Percentiles rank a stretch among this genome's conserved stretches.
Conservation (phyloP, 1,140 invertebrate genomes). For the Drosophila bipectinata region DNA sequence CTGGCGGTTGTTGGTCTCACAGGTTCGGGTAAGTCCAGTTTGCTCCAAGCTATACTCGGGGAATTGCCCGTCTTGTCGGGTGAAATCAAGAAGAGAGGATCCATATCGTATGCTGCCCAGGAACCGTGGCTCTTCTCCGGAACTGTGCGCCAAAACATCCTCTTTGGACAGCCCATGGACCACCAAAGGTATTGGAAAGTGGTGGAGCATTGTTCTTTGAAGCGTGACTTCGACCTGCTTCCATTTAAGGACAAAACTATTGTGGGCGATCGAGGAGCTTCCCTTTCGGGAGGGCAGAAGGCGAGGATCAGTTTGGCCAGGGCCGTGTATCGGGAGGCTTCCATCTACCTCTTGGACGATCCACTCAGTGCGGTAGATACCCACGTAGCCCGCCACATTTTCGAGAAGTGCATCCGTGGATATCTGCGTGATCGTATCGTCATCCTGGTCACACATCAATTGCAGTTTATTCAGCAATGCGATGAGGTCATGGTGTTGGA, state of each 20-base stretch:
- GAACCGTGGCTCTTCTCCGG: slow-evolving; percentile 95
- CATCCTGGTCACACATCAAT: slow-evolving; percentile 92
- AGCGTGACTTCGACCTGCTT: slow-evolving; percentile 90
- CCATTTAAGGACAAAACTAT: slow-evolving; percentile 93
- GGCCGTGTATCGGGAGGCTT: slow-evolving; percentile 91
- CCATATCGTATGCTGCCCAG: slow-evolving; percentile 95
- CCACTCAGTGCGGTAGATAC: slow-evolving; percentile 92
- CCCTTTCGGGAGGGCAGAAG: slow-evolving; percentile 94
- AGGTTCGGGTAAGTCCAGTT: slow-evolving; percentile 90
- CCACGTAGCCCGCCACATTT: slow-evolving; percentile 88
- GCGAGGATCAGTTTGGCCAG: slow-evolving; percentile 94
- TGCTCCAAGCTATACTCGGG: slow-evolving; percentile 91
- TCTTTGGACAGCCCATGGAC: slow-evolving; percentile 92
- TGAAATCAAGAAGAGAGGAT: slow-evolving; percentile 89
- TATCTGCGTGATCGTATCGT: slow-evolving; percentile 89
- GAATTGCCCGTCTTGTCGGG: slow-evolving; percentile 91
- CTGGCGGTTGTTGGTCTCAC: slow-evolving; percentile 89
- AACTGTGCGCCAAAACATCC: slow-evolving; percentile 93
- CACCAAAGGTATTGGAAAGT: slow-evolving; percentile 89
- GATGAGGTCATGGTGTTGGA: slow-evolving; percentile 88
- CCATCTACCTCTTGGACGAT: slow-evolving; percentile 94
- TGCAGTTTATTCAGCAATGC: slow-evolving; percentile 91
- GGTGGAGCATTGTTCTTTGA: slow-evolving; percentile 89
- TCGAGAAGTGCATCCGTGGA: slow-evolving; percentile 88
- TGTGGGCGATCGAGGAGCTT: slow-evolving; percentile 94